Conservation (phyloP, 2,797 vertebrate species). For the Oreortyx pictus region DNA sequence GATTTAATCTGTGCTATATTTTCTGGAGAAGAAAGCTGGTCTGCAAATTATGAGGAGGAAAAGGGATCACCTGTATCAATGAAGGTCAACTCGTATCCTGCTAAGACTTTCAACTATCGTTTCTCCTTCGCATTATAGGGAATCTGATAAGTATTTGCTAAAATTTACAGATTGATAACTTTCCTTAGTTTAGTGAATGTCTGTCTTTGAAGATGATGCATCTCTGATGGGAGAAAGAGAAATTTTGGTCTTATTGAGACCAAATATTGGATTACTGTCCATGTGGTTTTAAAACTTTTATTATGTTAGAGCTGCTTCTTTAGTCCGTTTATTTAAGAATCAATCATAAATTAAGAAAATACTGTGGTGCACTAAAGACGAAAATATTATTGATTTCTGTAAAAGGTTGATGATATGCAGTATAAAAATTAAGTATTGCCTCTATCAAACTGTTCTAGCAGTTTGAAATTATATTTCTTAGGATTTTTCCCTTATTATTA, state of each 20-base stretch:
- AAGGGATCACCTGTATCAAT: not conserved
- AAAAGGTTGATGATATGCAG: constrained; percentile 32
- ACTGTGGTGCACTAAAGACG: constrained; percentile 16
- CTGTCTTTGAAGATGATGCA: constrained; percentile 38
- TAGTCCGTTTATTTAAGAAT: constrained; percentile 36
- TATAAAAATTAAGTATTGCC: constrained; percentile 49
- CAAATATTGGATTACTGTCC: constrained; percentile 29
- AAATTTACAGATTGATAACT: constrained; percentile 32
- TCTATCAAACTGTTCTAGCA: constrained; percentile 22
- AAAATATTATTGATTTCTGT: constrained; percentile 49
- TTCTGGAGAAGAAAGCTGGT: constrained; percentile 5
- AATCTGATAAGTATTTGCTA: constrained; percentile 28
- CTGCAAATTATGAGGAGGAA: not conserved
- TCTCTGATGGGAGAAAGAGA: constrained; percentile 32
- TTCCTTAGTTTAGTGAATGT: constrained; percentile 35
- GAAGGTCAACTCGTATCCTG: not conserved
- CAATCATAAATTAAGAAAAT: constrained; percentile 49
- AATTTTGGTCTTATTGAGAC: constrained; percentile 15
- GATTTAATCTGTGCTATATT: not conserved
- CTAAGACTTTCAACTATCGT: not conserved
- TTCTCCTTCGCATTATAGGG: not conserved
- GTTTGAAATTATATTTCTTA: constrained; percentile 7
- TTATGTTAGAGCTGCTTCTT: constrained; percentile 35
- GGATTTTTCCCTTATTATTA: not conserved
- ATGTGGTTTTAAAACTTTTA: not conserved